A percentile compares a stretch with the other conserved stretches of the same genome.
These are phyloP conservation scores for Nymphalis io DNA, from an alignment of 1,140 invertebrate genomes.

Conservation along the genomic window DNA sequence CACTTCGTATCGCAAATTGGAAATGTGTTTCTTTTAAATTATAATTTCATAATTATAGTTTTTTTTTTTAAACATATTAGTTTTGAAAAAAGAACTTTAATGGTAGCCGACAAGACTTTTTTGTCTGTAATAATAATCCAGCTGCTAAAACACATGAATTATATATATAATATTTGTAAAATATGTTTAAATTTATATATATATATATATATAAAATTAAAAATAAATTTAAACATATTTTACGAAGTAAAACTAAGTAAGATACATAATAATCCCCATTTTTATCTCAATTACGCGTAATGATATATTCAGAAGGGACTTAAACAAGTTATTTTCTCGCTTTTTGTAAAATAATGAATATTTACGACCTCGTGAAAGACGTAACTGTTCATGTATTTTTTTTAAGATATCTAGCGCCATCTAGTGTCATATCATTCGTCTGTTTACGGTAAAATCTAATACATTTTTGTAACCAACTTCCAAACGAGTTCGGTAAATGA, in stretches of 20 bases:
- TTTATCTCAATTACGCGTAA: constrained; percentile 28
- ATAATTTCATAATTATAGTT: too few relatives aligned
- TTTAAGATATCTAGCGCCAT: not conserved
- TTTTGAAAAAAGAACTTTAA: too few relatives aligned
- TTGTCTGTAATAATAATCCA: too few relatives aligned
- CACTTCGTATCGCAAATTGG: too few relatives aligned
- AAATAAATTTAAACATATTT: not conserved
- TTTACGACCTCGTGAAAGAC: constrained; percentile 21
- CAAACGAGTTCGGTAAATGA: too few relatives aligned
- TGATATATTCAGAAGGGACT: constrained; percentile 25
- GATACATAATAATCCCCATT: not conserved
- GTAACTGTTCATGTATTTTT: constrained; percentile 2
- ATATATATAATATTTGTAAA: too few relatives aligned
- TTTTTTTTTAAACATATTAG: too few relatives aligned
- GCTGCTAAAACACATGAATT: too few relatives aligned
- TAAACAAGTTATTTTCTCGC: constrained; percentile 15
- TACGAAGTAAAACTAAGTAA: not conserved
- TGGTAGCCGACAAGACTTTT: too few relatives aligned
- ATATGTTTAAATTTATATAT: too few relatives aligned
- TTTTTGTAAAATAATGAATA: constrained; percentile 25
- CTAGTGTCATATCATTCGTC: not conserved
- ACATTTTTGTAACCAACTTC: too few relatives aligned
- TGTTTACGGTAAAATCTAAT: not conserved
- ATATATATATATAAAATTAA: not conserved
- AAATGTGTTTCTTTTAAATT: too few relatives aligned